Conservation (phyloP, 2,888 invertebrate species). For the Rotaria socialis region DNA sequence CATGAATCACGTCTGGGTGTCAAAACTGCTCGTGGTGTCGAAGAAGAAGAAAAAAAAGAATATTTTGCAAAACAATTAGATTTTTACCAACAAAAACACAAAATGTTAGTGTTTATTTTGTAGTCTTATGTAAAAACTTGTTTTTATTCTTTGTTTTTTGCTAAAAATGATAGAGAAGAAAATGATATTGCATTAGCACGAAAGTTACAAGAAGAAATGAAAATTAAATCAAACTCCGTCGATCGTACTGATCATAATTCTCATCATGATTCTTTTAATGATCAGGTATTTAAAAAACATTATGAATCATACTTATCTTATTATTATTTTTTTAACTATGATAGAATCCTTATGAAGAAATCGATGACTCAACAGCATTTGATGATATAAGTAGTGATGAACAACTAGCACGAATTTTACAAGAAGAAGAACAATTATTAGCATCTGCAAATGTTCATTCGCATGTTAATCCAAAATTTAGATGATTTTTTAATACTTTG, state of each 20-base stretch:
- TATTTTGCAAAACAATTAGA: background rate
- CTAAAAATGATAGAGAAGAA: background rate
- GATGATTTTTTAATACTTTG: background rate
- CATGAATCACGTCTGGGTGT: background rate
- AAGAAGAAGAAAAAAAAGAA: conserved; percentile 14
- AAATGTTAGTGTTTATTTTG: background rate
- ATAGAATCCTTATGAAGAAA: background rate
- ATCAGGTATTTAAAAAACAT: background rate
- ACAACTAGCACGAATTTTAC: conserved; percentile 22
- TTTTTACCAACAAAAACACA: conserved; percentile 13
- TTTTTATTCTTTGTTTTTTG: background rate
- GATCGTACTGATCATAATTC: background rate
- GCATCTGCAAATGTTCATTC: background rate
- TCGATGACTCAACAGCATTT: background rate
- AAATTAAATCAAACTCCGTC: background rate
- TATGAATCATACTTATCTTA: background rate
- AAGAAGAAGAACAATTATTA: conserved; percentile 4
- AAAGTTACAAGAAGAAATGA: background rate
- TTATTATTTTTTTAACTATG: background rate
- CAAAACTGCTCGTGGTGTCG: background rate
- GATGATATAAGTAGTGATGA: conserved; percentile 8
- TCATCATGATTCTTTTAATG: background rate
- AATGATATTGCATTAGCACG: conserved; percentile 1
- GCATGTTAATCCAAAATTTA: background rate
- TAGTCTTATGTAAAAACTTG: background rate